Evolutionary conservation across 1,140 invertebrate species (phyloP).

Genomic region (Sitobion miscanthi): DNA sequence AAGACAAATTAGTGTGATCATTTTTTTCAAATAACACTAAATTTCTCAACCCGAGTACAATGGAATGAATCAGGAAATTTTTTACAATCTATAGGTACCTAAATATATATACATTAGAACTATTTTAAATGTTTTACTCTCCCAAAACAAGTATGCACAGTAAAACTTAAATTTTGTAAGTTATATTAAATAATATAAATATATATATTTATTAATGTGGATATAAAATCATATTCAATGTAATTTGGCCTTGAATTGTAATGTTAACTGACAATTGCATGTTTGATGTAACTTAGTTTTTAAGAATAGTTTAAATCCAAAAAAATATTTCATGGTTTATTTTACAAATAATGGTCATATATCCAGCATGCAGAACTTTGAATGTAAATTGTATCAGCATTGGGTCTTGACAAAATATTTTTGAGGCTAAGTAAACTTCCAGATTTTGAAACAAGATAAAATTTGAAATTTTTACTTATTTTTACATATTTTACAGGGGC

Average conservation of each 20-base stretch:
- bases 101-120: too few relatives aligned
- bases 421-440: neutral
- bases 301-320: neutral
- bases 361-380: neutral
- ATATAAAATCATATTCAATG: neutral
- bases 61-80: neutral
- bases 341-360: neutral
- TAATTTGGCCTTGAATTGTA: neutral
- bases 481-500: neutral
- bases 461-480: neutral
- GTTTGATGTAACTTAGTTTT: too few relatives aligned
- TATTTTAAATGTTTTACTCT: too few relatives aligned
- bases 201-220: neutral
- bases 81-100: too few relatives aligned
- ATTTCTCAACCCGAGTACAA: neutral
- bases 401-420: neutral
- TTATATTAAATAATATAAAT: too few relatives aligned
- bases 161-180: neutral
- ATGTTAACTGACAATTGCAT: neutral
- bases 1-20: neutral
- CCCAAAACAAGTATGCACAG: neutral
- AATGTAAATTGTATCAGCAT: neutral
- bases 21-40: neutral
- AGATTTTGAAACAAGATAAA: neutral
- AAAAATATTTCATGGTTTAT: neutral